Evolutionary conservation across 2,113 vertebrate species (phyloP).

Genomic region (Eptesicus fuscus): DNA sequence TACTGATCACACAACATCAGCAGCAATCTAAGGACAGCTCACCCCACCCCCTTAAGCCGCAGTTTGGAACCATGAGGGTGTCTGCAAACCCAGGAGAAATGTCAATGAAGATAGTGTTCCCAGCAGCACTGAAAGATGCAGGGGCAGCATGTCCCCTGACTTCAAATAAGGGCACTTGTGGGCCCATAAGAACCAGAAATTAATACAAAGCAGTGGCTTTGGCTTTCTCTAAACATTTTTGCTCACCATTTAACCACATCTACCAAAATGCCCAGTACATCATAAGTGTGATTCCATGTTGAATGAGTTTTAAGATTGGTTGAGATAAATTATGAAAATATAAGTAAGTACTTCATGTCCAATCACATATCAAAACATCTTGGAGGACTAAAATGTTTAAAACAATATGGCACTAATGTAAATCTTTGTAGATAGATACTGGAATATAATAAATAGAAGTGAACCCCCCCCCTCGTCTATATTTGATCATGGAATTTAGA

Average conservation of each 20-base stretch:
- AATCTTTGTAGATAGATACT: background rate
- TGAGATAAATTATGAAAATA: background rate
- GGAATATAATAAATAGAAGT: background rate
- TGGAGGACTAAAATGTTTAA: background rate
- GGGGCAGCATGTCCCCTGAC: fast-evolving
- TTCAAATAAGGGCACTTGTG: fast-evolving
- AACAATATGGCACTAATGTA: background rate
- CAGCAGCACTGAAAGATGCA: fast-evolving
- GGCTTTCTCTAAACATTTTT: background rate
- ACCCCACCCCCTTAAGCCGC: fast-evolving
- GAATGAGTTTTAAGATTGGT: background rate
- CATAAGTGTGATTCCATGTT: background rate
- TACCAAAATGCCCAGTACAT: background rate
- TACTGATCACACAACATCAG: too few species aligned
- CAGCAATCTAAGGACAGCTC: background rate
- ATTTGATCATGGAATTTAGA: background rate
- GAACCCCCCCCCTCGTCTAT: background rate
- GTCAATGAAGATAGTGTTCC: fast-evolving
- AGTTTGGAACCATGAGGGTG: fast-evolving
- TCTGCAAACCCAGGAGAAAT: background rate
- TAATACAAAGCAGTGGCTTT: fast-evolving
- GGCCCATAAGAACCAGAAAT: background rate
- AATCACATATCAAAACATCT: background rate
- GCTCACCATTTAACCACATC: background rate
- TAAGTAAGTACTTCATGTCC: background rate